Conservation (phyloP, 2,797 vertebrate genomes). For the Pangasius sanitwongsei region DNA sequence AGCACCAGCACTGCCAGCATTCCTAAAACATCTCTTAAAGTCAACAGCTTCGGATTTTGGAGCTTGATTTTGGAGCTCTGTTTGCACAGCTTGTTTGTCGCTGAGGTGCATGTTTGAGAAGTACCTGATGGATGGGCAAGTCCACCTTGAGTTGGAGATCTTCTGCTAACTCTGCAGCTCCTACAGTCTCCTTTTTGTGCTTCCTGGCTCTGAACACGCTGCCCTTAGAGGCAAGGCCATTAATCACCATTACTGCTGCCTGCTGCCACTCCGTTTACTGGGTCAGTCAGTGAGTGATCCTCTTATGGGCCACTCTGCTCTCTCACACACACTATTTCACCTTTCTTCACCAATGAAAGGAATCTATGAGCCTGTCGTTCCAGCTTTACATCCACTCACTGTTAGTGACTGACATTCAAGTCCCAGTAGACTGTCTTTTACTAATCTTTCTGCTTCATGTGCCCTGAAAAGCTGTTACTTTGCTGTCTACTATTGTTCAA, state of each 20-base stretch:
- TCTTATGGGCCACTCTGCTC: conserved; percentile 47
- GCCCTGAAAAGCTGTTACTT: conserved; percentile 34
- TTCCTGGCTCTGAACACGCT: conserved; percentile 61
- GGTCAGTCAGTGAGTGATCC: conserved; percentile 57
- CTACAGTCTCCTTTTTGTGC: conserved; percentile 52
- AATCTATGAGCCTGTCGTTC: conserved; percentile 61
- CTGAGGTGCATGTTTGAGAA: conserved; percentile 13
- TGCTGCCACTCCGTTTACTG: conserved; percentile 57
- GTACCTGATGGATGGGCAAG: conserved; percentile 55
- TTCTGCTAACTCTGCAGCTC: conserved; percentile 56
- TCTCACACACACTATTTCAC: conserved; percentile 48
- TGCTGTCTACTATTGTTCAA: conserved; percentile 35
- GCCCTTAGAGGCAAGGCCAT: conserved; percentile 60
- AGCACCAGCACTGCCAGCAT: conserved; percentile 8
- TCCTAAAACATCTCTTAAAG: conserved; percentile 18
- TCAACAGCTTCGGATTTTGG: conserved; percentile 21
- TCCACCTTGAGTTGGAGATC: conserved; percentile 57
- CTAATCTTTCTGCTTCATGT: conserved; percentile 40
- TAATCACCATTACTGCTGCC: conserved; percentile 62
- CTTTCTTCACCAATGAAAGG: conserved; percentile 56
- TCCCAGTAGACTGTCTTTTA: conserved; percentile 36
- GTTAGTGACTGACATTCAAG: conserved; percentile 42
- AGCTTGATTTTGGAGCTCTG: conserved; percentile 18
- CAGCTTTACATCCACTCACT: conserved; percentile 39
- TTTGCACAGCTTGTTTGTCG: conserved; percentile 43